A percentile compares a stretch with the other conserved stretches of the same genome.
Conservation (phyloP, 2,113 vertebrate species). For the rabbit (Oryctolagus cuniculus) region mOryCun1.1 NC_091442.1:8074001-8074500, state of each 20-base stretch:
- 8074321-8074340: background rate
- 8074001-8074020: accelerated
- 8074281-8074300: background rate
- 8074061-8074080: background rate
- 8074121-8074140: background rate
- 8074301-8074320: background rate
- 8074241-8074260: background rate
- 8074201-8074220: background rate
- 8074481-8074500: background rate
- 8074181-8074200: background rate
- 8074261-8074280: too few species aligned
- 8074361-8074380: background rate
- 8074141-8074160: background rate
- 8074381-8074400: background rate
- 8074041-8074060: background rate
- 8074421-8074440: background rate
- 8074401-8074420: background rate
- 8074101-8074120: background rate
- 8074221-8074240: background rate
- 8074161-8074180: too few species aligned
- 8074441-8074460: background rate
- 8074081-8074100: background rate
- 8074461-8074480: background rate
- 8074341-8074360: too few species aligned
- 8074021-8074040: accelerated